Evolutionary conservation across 2,113 vertebrate genomes (phyloP), one percentile per base, ranked within the genome.

Genomic region (Ictidomys tridecemlineatus): DNA sequence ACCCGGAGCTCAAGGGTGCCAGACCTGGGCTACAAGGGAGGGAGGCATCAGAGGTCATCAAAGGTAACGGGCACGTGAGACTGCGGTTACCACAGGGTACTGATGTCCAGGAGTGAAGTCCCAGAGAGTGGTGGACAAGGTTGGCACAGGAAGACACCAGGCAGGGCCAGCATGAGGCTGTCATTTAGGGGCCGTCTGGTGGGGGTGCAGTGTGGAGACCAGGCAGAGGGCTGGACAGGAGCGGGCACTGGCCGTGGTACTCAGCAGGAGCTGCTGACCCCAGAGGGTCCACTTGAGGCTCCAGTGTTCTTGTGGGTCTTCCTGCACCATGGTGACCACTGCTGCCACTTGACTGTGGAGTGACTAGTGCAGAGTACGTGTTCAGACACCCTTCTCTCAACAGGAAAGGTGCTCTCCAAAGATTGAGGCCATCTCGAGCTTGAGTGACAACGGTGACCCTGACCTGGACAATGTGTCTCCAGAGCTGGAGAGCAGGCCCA

Each of bases 361-460:
- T 18, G 82, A 88, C 87, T 70, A 3, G 0, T 37, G 56, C 85
- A 61, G 77, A 37, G 28, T 0, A 89, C 76, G 28, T 0, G 90
- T 67, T 97, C 51, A 17, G 20, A 82, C n/a, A 78, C 82, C 4
- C 4, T 97, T 77, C 11, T 69, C 34, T 93, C 92, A 20, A 32
- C 93, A 99, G 98, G 96, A 94, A 73, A 94, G 32, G 2, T 96
- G 92, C 93, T 97, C 80, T 91, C 99, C 99, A 22, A 99, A 98
- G 98, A 99, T 99, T 95, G 98, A 99, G 97, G 97, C 98, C 1
- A 96, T 99, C 96, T 98, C 98, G 8, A 98, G 97, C 84, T 85
- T 42, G 34, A 97, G 97, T 18, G 98, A 98, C 0, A 97, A 98
- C 51, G 97, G 93, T 0, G 77, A 97, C 28, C 94, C 74, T 12